Conservation (phyloP, 1,140 invertebrate genomes). For the Drosophila bipectinata region DNA sequence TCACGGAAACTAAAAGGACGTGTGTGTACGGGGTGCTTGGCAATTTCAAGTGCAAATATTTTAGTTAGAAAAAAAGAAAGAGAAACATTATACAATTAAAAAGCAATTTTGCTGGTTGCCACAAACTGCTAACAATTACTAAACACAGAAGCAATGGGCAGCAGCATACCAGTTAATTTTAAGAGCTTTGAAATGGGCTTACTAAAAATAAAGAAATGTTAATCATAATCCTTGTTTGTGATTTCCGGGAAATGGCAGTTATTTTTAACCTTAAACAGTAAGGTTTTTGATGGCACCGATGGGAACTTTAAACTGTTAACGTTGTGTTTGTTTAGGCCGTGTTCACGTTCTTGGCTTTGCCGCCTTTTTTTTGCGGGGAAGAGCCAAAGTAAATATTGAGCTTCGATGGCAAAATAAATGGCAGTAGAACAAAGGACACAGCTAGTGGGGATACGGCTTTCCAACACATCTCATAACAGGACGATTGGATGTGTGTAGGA, state of each 20-base stretch:
- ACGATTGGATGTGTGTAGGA: slow-evolving; percentile 14
- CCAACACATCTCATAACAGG: background rate
- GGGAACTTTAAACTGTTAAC: slow-evolving; percentile 44
- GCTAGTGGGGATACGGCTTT: slow-evolving; percentile 28
- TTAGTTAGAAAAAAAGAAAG: slow-evolving; percentile 28
- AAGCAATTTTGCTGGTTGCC: slow-evolving; percentile 60
- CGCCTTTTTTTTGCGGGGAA: slow-evolving; percentile 36
- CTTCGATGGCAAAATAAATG: slow-evolving; percentile 13
- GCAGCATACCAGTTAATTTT: background rate
- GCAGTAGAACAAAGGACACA: slow-evolving; percentile 27
- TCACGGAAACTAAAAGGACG: no score
- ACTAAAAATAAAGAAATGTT: background rate
- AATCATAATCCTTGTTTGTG: background rate
- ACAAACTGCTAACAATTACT: slow-evolving; percentile 51
- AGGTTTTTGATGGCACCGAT: background rate
- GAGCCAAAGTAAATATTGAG: slow-evolving; percentile 61
- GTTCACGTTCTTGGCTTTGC: slow-evolving; percentile 50
- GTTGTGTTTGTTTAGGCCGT: slow-evolving; percentile 64
- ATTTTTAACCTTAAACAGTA: background rate
- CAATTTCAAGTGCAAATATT: slow-evolving; percentile 42
- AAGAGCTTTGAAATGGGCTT: background rate
- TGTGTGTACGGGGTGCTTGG: slow-evolving; percentile 6
- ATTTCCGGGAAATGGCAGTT: background rate
- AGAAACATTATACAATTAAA: slow-evolving; percentile 71
- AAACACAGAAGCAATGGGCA: background rate